Base-by-base conservation (phyloP, 1,140 invertebrate species). In the Neuroterus valhalla region DNA sequence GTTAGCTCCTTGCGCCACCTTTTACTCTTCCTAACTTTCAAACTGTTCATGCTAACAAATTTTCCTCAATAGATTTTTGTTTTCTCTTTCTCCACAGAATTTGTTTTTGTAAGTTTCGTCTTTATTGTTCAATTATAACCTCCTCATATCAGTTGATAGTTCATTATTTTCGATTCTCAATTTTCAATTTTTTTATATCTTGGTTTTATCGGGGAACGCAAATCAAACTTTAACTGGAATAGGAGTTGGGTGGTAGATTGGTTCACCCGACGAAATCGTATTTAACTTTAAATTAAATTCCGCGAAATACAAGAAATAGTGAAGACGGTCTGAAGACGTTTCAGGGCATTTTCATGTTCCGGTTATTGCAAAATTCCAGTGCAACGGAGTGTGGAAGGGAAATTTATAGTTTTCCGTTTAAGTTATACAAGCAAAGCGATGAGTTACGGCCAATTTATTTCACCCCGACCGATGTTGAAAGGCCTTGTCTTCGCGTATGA, bases 191-290 rank as follows among this genome's bases (percentile, higher is more conserved):
- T 26, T 55, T 21, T 55, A 23, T 55, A 62, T 62, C 52, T 62
- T 62, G 31, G 31, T 23, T 62, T 23, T 26, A 62, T 62, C 52
- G n/a, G 31, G 52, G 31, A 31, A 62, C 11, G 23, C 31, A 23
- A 15, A 26, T 14, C 14, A 21, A n/a, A 11, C 31, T 31, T 31
- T 31, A 5, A 5, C 31, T 31, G 43, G 45, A 23, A 15, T 23
- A 45, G 48, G 19, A 46, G 19, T 45, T 12, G 14, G 12, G 3
- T 26, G 45, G 19, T 3, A 17, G 68, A 48, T 17, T 10, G 26
- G 23, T 31, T 31, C 44, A 45, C 43, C 12, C 68, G 43, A 48
- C 46, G 72, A 80, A 78, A 74, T 81, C 72, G 52, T 50, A 62
- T 62, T 62, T 62, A 62, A 62, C 52, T 62, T 62, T 62, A 62